phyloP scores from a whole-genome alignment of 2,113 vertebrate genomes.

The Aptenodytes patagonicus region DNA sequence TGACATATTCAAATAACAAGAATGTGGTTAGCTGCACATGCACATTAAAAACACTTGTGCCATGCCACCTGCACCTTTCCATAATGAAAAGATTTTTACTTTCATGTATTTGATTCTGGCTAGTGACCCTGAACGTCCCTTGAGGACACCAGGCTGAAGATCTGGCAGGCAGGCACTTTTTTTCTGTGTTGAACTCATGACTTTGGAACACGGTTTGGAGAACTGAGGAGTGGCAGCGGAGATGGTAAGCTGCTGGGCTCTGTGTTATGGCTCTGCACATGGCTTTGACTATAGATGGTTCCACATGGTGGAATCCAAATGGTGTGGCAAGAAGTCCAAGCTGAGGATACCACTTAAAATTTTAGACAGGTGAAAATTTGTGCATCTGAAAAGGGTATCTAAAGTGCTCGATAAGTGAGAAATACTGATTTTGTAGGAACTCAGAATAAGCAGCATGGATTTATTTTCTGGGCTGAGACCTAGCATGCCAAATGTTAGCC shows the following conservation, averaged over 20 bases:
- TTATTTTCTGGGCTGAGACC: not conserved
- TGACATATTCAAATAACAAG: not conserved
- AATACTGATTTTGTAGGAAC: not conserved
- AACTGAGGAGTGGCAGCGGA: not conserved
- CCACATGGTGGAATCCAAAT: not conserved
- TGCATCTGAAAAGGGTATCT: not conserved
- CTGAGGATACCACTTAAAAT: not conserved
- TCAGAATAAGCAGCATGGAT: not conserved
- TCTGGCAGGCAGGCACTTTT: not conserved
- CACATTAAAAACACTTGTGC: not conserved
- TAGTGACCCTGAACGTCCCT: not conserved
- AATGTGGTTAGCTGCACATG: accelerated
- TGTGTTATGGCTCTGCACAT: not conserved
- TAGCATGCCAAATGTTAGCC: not conserved
- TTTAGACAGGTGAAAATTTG: not conserved
- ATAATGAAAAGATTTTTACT: not conserved
- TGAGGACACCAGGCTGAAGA: not conserved
- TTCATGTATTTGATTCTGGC: not conserved
- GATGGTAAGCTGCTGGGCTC: not conserved
- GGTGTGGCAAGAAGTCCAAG: not conserved
- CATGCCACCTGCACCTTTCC: not conserved
- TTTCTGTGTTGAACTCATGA: not conserved
- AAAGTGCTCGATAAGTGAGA: not conserved
- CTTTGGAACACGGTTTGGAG: not conserved
- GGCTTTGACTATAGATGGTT: not conserved